Percentiles rank a stretch among this genome's conserved stretches.
Conservation (phyloP, 2,797 vertebrate species). For the Aulostomus chinensis region DNA sequence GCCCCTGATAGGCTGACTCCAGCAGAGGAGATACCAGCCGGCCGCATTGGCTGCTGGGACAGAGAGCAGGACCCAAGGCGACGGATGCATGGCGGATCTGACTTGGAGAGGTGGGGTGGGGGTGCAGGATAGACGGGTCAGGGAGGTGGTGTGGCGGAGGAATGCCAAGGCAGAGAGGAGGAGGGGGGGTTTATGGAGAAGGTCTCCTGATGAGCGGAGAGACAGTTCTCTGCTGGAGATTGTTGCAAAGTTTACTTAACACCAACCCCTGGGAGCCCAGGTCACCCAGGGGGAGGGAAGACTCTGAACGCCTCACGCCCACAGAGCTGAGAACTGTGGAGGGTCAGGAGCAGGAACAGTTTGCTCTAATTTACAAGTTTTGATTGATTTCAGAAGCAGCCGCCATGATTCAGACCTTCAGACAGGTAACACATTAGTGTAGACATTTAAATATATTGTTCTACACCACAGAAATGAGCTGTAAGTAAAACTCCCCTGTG, state of each 20-base stretch:
- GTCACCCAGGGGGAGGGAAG: conserved; percentile 54
- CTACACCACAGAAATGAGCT: too few relatives aligned
- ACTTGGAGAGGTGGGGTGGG: not conserved
- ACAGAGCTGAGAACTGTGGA: too few relatives aligned
- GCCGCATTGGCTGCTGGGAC: conserved; percentile 53
- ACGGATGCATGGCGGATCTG: conserved; percentile 34
- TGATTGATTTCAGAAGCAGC: too few relatives aligned
- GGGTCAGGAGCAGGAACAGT: not conserved
- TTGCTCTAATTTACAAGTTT: too few relatives aligned
- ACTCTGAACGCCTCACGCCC: conserved; percentile 16
- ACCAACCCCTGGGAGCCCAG: conserved; percentile 84
- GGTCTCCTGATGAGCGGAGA: conserved; percentile 65
- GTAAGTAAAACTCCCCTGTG: too few relatives aligned
- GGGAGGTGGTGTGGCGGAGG: conserved; percentile 54
- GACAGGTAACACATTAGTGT: too few relatives aligned
- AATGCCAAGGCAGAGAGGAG: conserved; percentile 55
- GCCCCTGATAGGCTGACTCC: conserved; percentile 79
- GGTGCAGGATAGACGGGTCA: conserved; percentile 26
- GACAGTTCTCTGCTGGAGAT: conserved; percentile 73
- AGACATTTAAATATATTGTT: too few relatives aligned
- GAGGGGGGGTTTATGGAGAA: conserved; percentile 56
- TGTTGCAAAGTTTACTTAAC: conserved; percentile 86
- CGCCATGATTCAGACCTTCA: too few relatives aligned
- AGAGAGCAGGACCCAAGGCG: conserved; percentile 61
- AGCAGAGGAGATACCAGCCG: conserved; percentile 62